Conservation (phyloP, 2,797 vertebrate species). For the Lateolabrax maculatus region DNA sequence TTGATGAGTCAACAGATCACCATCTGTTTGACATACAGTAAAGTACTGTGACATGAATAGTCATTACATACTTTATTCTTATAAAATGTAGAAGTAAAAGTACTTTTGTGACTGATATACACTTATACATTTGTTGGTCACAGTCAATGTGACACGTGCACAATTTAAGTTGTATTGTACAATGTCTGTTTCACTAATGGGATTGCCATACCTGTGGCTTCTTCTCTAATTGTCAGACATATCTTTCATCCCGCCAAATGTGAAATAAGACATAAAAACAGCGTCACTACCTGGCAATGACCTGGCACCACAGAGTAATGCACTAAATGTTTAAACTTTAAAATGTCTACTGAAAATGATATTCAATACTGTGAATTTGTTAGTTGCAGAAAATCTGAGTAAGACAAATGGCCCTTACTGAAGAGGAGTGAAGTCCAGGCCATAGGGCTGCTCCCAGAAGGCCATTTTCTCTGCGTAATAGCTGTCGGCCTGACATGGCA, state of each 20-base stretch:
- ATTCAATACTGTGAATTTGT: neutral
- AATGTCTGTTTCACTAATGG: neutral
- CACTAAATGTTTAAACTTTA: neutral
- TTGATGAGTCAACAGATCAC: neutral
- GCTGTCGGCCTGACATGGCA: slow-evolving; percentile 86
- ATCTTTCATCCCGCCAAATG: neutral
- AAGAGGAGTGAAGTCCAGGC: slow-evolving; percentile 88
- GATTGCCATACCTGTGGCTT: neutral
- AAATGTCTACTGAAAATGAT: neutral
- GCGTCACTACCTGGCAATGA: neutral
- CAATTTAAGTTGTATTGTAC: neutral
- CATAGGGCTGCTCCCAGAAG: slow-evolving; percentile 88
- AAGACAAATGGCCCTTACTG: slow-evolving; percentile 77
- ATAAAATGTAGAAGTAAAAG: neutral
- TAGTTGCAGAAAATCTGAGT: neutral
- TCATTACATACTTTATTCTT: neutral
- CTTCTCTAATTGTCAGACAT: neutral
- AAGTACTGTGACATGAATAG: neutral
- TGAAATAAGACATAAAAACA: neutral
- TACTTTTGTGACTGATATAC: neutral
- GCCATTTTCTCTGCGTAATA: slow-evolving; percentile 86
- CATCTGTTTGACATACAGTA: neutral
- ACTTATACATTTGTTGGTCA: neutral
- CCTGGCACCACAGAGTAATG: neutral
- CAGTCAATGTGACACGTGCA: neutral